Evolutionary conservation across 2,797 vertebrate genomes (phyloP).

Genomic region (Urophycis tenuis): DNA sequence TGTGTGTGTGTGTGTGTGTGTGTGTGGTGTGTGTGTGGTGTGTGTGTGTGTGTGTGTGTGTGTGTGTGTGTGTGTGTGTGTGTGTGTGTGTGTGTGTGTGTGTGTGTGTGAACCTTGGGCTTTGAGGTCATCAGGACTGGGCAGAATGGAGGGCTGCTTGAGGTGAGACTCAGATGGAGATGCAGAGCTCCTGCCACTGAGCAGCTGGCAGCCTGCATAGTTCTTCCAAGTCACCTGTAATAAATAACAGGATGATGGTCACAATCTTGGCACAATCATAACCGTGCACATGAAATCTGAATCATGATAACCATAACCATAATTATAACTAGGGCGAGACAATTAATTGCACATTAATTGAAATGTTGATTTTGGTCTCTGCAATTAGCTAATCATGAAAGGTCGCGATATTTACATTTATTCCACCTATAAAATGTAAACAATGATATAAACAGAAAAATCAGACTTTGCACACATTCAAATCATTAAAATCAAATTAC

Average conservation of each 20-base stretch:
- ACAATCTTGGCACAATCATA: neutral
- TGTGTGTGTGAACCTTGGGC: neutral
- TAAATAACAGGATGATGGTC: neutral
- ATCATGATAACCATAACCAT: neutral
- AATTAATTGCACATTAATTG: neutral
- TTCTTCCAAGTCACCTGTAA: constrained; percentile 3
- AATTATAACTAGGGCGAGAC: neutral
- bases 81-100: neutral
- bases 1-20: neutral
- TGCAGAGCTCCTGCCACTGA: neutral
- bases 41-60: neutral
- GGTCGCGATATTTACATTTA: no score
- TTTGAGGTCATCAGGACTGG: neutral
- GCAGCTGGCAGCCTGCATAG: neutral
- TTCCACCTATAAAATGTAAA: no score
- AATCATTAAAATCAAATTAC: no score
- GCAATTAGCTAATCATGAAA: neutral
- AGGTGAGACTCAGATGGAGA: neutral
- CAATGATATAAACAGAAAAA: no score
- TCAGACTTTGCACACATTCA: no score
- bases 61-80: neutral
- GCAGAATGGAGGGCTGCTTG: neutral
- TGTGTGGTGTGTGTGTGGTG: neutral
- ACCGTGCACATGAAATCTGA: neutral
- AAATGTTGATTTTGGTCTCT: neutral